Evolutionary conservation across 2,888 invertebrate genomes (phyloP), one percentile per base, ranked within the genome.

Genomic region (Agrochola circellaris): DNA sequence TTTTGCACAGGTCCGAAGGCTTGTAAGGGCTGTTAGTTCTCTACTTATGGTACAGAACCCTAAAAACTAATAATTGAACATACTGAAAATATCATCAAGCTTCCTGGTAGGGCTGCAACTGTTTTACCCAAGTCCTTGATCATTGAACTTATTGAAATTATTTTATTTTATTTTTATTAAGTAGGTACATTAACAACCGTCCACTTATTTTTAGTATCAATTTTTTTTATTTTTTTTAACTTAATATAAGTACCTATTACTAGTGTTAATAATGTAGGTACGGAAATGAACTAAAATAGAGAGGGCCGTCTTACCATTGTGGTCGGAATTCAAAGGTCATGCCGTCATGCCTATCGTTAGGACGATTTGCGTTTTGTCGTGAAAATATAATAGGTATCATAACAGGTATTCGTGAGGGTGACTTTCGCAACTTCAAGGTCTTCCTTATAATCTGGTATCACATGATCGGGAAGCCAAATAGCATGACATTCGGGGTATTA

Each of bases 341-440:
- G 70, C 62, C 45, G 82, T 87, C 82, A 82, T 45, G 70, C 62
- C 45, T 78, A 70, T 78, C 73, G 77, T 73, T 68, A 69, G 66
- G 58, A 64, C 64, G 58, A 64, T 61, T 58, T 64, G 64, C 65
- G 60, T 85, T 77, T 64, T 73, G 64, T 68, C 77, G 76, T 75
- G 45, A 86, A 74, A 80, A 65, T 85, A 66, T 67, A 67, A 76
- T 42, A 38, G 20, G 54, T 61, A 70, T 42, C 42, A 68, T 77
- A 64, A 66, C 62, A 60, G 73, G 45, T 74, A 66, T 62, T 70
- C 45, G 38, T 5, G 34, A 66, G 38, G 65, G 74, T 83, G 69
- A 83, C 74, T 78, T 86, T 86, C 23, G 17, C n/a, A 78, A 62
- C 62, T 65, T 65, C 79, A 86, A 86, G 83, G 86, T 69, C 56